Evolutionary conservation across 2,113 vertebrate genomes (phyloP).

Genomic region (Myrmophylax atrothorax): DNA sequence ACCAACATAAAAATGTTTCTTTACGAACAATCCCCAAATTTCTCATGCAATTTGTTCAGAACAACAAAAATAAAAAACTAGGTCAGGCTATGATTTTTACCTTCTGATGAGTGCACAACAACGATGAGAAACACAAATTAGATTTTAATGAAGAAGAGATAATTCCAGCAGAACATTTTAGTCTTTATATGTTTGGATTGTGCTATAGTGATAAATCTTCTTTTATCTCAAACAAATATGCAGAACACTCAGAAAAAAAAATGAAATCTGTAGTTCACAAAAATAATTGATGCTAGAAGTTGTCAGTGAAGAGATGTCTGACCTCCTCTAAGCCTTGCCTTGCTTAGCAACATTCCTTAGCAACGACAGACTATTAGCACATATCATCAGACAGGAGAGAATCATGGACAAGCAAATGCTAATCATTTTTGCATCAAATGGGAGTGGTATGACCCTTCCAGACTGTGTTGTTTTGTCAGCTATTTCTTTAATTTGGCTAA

Average conservation of each 20-base stretch:
- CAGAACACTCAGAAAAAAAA: neutral
- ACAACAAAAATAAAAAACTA: neutral
- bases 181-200: neutral
- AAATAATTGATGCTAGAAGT: constrained; percentile 18
- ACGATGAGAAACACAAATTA: neutral
- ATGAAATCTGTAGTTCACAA: neutral
- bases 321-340: neutral
- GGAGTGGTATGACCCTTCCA: neutral
- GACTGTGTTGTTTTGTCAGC: accelerated
- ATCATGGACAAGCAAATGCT: neutral
- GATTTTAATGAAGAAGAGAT: constrained; percentile 23
- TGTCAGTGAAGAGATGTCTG: neutral
- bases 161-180: neutral
- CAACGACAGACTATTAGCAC: neutral
- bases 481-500: neutral
- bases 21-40: neutral
- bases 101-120: neutral
- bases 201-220: neutral
- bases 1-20: neutral
- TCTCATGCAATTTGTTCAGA: neutral
- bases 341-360: constrained; percentile 45
- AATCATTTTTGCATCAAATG: neutral
- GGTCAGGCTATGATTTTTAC: neutral
- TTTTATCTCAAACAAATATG: neutral
- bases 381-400: neutral